A percentile compares a stretch with the other conserved stretches of the same genome.
Conservation (phyloP, 2,797 vertebrate species). For the Thripadectes ignobilis region DNA sequence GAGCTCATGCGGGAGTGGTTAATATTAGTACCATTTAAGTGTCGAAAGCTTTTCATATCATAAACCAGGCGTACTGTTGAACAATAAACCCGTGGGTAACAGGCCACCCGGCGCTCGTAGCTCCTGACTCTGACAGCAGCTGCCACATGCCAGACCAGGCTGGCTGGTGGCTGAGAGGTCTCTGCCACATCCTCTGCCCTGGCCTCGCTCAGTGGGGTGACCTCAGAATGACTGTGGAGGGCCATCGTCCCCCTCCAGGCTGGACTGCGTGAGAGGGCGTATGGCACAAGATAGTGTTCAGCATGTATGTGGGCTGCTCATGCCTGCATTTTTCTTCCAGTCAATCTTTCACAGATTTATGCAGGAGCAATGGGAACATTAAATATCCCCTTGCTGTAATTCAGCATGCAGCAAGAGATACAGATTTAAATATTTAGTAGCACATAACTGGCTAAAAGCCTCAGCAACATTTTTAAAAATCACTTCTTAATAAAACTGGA, state of each 20-base stretch:
- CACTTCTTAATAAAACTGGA: conserved; percentile 55
- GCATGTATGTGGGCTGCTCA: background rate
- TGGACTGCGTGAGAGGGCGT: rapidly evolving
- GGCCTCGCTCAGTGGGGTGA: rapidly evolving
- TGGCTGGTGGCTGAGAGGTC: background rate
- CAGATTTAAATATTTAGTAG: conserved; percentile 74
- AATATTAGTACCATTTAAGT: conserved; percentile 76
- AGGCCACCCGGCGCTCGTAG: conserved; percentile 56
- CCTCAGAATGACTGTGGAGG: rapidly evolving
- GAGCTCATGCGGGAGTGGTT: conserved; percentile 69
- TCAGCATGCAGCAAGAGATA: conserved; percentile 67
- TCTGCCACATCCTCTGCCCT: background rate
- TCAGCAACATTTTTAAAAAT: conserved; percentile 56
- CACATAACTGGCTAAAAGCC: conserved; percentile 69
- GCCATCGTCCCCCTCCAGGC: background rate
- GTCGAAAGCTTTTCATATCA: conserved; percentile 47
- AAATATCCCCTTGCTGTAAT: conserved; percentile 69
- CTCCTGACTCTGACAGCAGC: conserved; percentile 65
- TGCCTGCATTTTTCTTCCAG: background rate
- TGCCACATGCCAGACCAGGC: background rate
- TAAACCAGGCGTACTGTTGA: conserved; percentile 62
- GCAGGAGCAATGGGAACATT: conserved; percentile 49
- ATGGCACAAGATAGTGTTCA: rapidly evolving
- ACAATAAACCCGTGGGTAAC: conserved; percentile 70
- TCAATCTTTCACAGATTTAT: conserved; percentile 42